Conservation (phyloP, 2,888 invertebrate species). For the Trachelus stipa region DNA sequence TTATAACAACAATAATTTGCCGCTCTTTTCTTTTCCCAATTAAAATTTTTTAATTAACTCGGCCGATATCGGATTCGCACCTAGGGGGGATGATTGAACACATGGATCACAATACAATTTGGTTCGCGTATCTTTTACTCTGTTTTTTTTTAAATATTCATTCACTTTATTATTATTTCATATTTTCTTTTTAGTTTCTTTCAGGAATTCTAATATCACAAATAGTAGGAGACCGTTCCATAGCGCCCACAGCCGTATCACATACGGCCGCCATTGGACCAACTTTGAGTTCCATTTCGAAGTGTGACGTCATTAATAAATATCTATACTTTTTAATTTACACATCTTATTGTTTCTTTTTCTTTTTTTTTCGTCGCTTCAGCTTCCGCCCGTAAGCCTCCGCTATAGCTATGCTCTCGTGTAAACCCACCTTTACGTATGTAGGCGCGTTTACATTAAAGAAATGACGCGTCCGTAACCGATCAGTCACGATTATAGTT, state of each 20-base stretch:
- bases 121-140: neutral
- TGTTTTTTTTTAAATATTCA: neutral
- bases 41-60: neutral
- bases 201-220: neutral
- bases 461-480: neutral
- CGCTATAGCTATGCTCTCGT: neutral
- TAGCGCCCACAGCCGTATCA: neutral
- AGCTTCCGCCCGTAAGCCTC: neutral
- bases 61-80: neutral
- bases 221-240: neutral
- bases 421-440: neutral
- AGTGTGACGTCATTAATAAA: neutral
- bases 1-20: neutral
- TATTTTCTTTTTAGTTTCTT: neutral
- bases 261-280: neutral
- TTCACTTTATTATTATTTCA: neutral
- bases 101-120: neutral
- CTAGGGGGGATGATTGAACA: neutral
- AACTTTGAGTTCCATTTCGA: neutral
- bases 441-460: neutral
- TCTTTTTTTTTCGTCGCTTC: neutral
- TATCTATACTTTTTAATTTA: neutral
- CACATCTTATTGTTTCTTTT: neutral
- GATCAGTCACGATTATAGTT: neutral
- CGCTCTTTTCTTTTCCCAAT: neutral